phyloP scores from a whole-genome alignment of 2,797 vertebrate genomes.

The Halcyon chelicuti region DNA sequence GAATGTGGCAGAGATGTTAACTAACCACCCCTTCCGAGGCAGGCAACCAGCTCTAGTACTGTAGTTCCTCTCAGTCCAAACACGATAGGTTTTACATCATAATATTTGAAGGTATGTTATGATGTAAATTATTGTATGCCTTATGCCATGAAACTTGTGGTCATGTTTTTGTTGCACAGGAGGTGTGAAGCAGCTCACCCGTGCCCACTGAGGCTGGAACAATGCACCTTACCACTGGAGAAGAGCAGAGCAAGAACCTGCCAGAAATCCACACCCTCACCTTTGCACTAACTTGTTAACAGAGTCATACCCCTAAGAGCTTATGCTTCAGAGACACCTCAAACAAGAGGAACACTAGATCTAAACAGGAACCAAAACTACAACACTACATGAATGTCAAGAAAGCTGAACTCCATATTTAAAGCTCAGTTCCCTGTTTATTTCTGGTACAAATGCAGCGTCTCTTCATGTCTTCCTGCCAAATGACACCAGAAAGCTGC shows the following conservation, averaged over 20 bases:
- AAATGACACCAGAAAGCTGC: neutral
- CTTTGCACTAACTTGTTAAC: neutral
- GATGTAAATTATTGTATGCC: neutral
- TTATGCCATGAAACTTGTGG: neutral
- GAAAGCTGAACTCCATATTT: neutral
- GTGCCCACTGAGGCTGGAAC: neutral
- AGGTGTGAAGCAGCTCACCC: neutral
- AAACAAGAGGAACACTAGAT: neutral
- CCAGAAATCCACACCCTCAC: neutral
- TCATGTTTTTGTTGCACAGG: neutral
- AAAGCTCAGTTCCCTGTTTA: neutral
- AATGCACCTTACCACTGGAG: neutral
- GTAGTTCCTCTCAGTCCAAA: neutral
- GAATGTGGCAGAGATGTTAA: neutral
- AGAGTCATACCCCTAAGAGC: neutral
- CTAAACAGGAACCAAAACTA: neutral
- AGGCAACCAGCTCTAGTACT: neutral
- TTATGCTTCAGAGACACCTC: neutral
- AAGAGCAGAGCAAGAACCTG: neutral
- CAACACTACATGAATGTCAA: neutral
- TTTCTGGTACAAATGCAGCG: neutral
- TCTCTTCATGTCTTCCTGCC: neutral
- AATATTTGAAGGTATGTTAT: neutral
- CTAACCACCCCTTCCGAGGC: neutral
- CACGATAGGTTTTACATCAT: fast-evolving